These are phyloP conservation scores for Momotus momota DNA, from an alignment of 2,797 vertebrate species.

Conservation along the genomic window DNA sequence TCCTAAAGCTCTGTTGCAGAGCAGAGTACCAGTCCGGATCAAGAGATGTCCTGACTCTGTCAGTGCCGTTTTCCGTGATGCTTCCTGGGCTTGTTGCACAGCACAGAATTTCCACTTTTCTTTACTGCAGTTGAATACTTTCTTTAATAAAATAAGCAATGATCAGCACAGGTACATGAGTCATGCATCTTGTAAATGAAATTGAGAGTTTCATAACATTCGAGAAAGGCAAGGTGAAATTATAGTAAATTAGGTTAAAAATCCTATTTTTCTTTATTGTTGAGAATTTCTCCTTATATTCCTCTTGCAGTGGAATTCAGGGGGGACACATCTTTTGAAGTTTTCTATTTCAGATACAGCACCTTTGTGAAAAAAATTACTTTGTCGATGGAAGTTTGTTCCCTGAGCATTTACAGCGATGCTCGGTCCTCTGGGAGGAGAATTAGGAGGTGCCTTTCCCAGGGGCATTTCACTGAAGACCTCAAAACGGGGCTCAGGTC, in stretches of 20 bases:
- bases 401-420: background rate
- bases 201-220: background rate
- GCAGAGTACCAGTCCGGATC: background rate
- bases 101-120: background rate
- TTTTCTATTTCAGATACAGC: background rate
- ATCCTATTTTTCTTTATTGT: background rate
- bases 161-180: background rate
- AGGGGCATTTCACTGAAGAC: background rate
- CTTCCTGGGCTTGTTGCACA: background rate
- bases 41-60: background rate
- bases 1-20: background rate
- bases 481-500: background rate
- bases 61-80: background rate
- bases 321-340: background rate
- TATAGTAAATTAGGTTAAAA: background rate
- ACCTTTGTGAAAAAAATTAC: background rate
- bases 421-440: background rate
- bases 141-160: constrained; percentile 5
- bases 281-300: background rate
- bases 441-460: background rate
- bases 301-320: background rate
- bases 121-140: background rate
- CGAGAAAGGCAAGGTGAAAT: background rate
- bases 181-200: background rate
- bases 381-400: background rate